Base-by-base conservation (phyloP, 1,140 invertebrate species). In the Manduca sexta region DNA sequence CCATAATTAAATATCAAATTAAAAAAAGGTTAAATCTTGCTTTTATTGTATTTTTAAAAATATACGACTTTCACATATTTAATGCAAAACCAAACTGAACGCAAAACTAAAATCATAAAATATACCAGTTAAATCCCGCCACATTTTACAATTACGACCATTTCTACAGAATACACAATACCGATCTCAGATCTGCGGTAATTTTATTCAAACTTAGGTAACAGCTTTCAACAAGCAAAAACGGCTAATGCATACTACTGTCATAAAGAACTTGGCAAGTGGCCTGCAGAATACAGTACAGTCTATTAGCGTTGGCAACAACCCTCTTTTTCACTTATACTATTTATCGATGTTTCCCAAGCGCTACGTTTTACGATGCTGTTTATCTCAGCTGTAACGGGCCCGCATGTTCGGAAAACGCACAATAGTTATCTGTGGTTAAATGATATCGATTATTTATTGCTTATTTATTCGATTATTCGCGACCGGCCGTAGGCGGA, bases 361-460 rank as follows among this genome's bases (percentile, higher is more conserved):
- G 54, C 52, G 50, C 51, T 60, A 64, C 46, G 50, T 52, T 74
- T 74, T 74, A 74, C 63, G 65, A 59, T 40, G 60, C 60, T 53
- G 60, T 75, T 74, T 64, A 58, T 64, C 55, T 62, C 45, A 45
- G 62, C 43, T 60, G 66, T 66, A 64, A 53, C 41, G 41, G 33
- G 52, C 51, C 44, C 50, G 50, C 56, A 65, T 67, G 14, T 11
- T 12, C 45, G 39, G 41, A 49, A 47, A 51, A 50, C 46, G 48
- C 48, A 52, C 55, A 40, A 56, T 61, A 37, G 39, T 18, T 18
- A 16, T 45, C 46, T 57, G 50, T 37, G 42, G 45, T 55, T 74
- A 60, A 68, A 67, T 71, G 69, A 68, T 68, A 59, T 64, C 54
- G 48, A 64, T 69, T 66, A 74, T 73, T 71, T 78, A 75, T 74